These are phyloP conservation scores for Eulacestoma nigropectus DNA, from an alignment of 2,113 vertebrate genomes.

Conservation along the genomic window DNA sequence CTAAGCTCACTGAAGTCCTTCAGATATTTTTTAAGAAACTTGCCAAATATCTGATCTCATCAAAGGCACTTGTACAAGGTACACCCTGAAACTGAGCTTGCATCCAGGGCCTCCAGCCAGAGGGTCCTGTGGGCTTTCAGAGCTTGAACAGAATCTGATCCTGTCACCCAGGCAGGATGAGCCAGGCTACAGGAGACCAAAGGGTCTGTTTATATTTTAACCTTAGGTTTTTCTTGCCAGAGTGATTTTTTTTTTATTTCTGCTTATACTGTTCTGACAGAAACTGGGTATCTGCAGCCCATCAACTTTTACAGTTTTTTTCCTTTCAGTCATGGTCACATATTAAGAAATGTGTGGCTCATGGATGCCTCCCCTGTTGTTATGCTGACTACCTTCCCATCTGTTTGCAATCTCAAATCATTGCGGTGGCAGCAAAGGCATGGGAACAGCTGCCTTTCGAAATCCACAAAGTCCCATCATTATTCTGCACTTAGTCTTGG, in stretches of 20 bases:
- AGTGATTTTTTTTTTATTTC: not conserved
- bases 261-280: not conserved
- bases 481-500: not conserved
- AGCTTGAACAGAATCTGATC: not conserved
- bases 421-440: not conserved
- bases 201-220: not conserved
- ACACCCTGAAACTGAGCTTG: not conserved
- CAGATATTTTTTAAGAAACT: not conserved
- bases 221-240: not conserved
- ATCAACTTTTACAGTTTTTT: not conserved
- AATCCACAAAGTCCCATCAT: not conserved
- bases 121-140: not conserved
- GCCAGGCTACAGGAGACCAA: not conserved
- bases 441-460: not conserved
- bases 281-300: not conserved
- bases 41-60: conserved; percentile 17
- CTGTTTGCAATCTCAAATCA: not conserved
- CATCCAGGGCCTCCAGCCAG: not conserved
- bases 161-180: not conserved
- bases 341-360: not conserved
- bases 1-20: not conserved
- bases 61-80: not conserved
- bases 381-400: not conserved
- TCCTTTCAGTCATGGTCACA: not conserved
- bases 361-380: not conserved